Conservation (phyloP, 2,797 vertebrate genomes). For the Hephaestus fuliginosus region DNA sequence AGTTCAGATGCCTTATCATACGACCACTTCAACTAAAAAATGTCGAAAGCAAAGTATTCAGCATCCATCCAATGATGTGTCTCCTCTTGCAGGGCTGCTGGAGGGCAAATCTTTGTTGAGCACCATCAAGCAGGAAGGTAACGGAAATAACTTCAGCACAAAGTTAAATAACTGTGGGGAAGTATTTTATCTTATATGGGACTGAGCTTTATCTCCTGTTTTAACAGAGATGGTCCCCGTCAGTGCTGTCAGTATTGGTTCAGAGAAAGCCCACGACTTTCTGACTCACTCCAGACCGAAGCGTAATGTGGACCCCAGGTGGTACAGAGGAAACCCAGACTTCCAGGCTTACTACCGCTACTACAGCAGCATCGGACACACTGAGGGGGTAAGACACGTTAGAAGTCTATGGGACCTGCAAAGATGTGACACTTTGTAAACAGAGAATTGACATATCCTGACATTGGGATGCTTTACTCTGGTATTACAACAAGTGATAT, state of each 20-base stretch:
- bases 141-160: not conserved
- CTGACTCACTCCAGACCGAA: slow-evolving; percentile 80
- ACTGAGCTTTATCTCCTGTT: not conserved
- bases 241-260: slow-evolving; percentile 65
- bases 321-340: slow-evolving; percentile 85
- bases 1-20: slow-evolving; percentile 21
- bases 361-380: slow-evolving; percentile 90
- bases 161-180: too few relatives aligned
- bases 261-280: slow-evolving; percentile 80
- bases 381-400: slow-evolving; percentile 83
- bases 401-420: not conserved
- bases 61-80: not conserved
- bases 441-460: not conserved
- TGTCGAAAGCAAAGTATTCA: not conserved
- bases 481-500: not conserved
- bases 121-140: slow-evolving; percentile 81
- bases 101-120: slow-evolving; percentile 83
- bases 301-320: slow-evolving; percentile 82
- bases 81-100: slow-evolving; percentile 68
- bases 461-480: not conserved
- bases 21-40: not conserved
- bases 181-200: not conserved
- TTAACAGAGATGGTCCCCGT: slow-evolving; percentile 76
- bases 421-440: not conserved
- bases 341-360: slow-evolving; percentile 90